A percentile compares a stretch with the other conserved stretches of the same genome.
These are phyloP conservation scores for Phortica magna DNA, from an alignment of 2,888 invertebrate species.

Conservation along the genomic window DNA sequence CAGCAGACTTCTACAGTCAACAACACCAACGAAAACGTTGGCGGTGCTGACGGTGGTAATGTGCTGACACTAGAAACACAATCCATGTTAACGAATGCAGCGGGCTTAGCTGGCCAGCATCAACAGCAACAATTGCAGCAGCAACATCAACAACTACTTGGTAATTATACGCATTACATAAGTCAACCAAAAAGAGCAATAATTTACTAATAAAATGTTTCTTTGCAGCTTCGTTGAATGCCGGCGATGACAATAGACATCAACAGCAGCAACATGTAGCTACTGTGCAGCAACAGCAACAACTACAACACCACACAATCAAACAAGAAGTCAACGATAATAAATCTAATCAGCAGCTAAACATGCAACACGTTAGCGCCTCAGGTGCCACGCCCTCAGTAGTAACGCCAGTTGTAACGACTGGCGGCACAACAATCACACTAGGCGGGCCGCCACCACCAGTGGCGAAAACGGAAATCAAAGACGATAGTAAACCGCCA, in stretches of 20 bases:
- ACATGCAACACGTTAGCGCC: conserved; percentile 75
- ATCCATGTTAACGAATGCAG: conserved; percentile 62
- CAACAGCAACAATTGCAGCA: conserved; percentile 22
- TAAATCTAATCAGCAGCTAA: conserved; percentile 50
- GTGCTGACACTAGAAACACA: conserved; percentile 60
- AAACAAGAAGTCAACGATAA: conserved; percentile 61
- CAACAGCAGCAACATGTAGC: conserved; percentile 64
- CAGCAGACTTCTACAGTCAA: conserved; percentile 41
- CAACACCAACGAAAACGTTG: conserved; percentile 49
- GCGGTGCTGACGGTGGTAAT: conserved; percentile 45
- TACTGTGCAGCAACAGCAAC: conserved; percentile 49
- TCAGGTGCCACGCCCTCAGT: conserved; percentile 65
- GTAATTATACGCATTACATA: conserved; percentile 26
- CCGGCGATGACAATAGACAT: conserved; percentile 70
- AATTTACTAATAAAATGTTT: not conserved
- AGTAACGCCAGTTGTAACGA: conserved; percentile 67
- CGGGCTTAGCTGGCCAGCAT: conserved; percentile 34
- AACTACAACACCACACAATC: conserved; percentile 56
- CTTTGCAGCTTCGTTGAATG: conserved; percentile 62
- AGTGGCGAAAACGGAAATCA: conserved; percentile 64
- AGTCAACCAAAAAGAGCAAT: not conserved
- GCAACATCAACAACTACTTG: conserved; percentile 32
- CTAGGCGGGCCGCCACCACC: conserved; percentile 64
- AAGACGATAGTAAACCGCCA: conserved; percentile 77
- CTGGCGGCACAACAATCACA: conserved; percentile 75